phyloP scores from a whole-genome alignment of 2,888 invertebrate genomes.

The Epiblema foenella region DNA sequence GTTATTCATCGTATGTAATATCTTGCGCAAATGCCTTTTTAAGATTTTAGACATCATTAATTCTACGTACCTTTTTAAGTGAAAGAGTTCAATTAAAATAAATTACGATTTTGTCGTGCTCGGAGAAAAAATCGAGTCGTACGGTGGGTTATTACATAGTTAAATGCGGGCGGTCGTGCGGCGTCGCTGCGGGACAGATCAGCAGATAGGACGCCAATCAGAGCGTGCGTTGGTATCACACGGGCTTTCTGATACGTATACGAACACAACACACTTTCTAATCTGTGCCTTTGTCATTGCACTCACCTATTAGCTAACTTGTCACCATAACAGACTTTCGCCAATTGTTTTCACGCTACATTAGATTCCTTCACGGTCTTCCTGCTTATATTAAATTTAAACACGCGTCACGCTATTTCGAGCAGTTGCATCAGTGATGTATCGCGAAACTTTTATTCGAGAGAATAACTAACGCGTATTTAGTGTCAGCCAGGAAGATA shows the following conservation, averaged over 20 bases:
- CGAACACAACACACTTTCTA: constrained; percentile 81
- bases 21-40: constrained; percentile 35
- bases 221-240: constrained; percentile 79
- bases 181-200: constrained; percentile 70
- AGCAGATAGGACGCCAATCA: constrained; percentile 81
- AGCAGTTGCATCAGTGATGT: constrained; percentile 64
- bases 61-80: constrained; percentile 31
- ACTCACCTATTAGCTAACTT: constrained; percentile 78
- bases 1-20: constrained; percentile 46
- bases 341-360: constrained; percentile 84
- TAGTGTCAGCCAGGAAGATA: not conserved
- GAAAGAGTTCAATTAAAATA: constrained; percentile 43
- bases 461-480: constrained; percentile 5
- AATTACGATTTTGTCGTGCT: constrained; percentile 42
- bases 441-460: constrained; percentile 27
- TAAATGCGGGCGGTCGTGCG: constrained; percentile 50
- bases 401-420: constrained; percentile 64
- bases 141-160: constrained; percentile 40
- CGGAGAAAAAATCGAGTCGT: constrained; percentile 35
- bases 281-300: constrained; percentile 83
- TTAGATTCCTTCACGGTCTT: constrained; percentile 74
- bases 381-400: constrained; percentile 58
- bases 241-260: constrained; percentile 75
- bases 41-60: constrained; percentile 41
- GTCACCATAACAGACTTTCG: constrained; percentile 79